A percentile compares a stretch with the other conserved stretches of the same genome.
phyloP scores from a whole-genome alignment of 2,113 vertebrate genomes.

The Macquaria australasica region DNA sequence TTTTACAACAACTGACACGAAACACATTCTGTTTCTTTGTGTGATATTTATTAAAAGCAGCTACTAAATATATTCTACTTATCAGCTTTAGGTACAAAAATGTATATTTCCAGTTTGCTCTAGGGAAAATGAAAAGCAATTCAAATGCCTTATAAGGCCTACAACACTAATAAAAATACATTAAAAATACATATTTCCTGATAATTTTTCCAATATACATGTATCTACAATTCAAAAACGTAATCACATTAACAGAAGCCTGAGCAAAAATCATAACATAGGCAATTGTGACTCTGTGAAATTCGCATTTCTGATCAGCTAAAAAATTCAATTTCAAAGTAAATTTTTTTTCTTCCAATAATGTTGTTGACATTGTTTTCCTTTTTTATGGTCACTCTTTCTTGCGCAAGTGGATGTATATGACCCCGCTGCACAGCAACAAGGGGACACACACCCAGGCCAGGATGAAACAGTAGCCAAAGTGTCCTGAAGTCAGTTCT shows the following conservation, averaged over 20 bases:
- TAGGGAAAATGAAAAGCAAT: slow-evolving; percentile 6
- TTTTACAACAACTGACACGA: neutral
- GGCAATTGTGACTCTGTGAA: neutral
- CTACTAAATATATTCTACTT: slow-evolving; percentile 24
- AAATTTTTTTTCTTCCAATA: slow-evolving; percentile 1
- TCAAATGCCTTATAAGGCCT: neutral
- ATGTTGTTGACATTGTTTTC: neutral
- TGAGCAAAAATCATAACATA: neutral
- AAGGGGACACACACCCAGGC: slow-evolving; percentile 91
- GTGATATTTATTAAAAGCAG: slow-evolving; percentile 38
- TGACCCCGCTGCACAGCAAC: slow-evolving; percentile 86
- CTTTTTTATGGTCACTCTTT: slow-evolving; percentile 79
- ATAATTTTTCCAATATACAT: neutral
- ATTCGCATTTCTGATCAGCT: neutral
- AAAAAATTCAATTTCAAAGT: neutral
- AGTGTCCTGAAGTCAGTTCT: slow-evolving; percentile 80
- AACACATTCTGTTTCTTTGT: slow-evolving; percentile 8
- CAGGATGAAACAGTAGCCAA: slow-evolving; percentile 90
- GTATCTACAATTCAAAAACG: slow-evolving; percentile 28
- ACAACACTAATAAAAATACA: neutral
- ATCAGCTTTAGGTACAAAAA: slow-evolving; percentile 56
- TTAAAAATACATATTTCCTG: neutral
- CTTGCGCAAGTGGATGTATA: slow-evolving; percentile 92
- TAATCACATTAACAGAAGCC: slow-evolving; percentile 5
- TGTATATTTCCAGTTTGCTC: slow-evolving; percentile 42